Percentiles rank a stretch among this genome's conserved stretches.
Evolutionary conservation across 2,113 vertebrate species (phyloP).

Genomic region (Struthio camelus): DNA sequence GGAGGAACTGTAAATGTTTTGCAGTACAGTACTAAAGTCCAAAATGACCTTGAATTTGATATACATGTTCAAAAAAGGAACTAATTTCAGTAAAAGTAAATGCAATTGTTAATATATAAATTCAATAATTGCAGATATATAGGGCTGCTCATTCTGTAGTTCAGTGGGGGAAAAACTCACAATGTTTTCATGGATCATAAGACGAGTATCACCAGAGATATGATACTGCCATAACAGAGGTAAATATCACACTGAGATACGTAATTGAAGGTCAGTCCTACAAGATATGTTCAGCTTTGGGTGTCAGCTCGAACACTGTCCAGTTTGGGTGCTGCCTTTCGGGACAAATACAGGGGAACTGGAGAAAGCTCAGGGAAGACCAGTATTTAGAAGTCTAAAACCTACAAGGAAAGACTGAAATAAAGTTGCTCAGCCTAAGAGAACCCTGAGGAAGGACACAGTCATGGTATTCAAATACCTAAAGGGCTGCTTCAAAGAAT

Average conservation of each 20-base stretch:
- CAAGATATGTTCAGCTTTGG: background rate
- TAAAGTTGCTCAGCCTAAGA: background rate
- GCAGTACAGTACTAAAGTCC: background rate
- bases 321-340: background rate
- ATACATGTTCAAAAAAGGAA: background rate
- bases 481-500: background rate
- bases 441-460: fast-evolving
- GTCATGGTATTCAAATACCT: background rate
- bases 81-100: background rate
- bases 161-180: background rate
- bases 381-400: background rate
- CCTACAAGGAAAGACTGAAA: background rate
- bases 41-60: background rate
- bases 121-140: background rate
- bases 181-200: background rate
- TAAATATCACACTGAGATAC: background rate
- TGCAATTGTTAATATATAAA: background rate
- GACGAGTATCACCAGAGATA: background rate
- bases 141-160: background rate
- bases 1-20: background rate
- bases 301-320: background rate
- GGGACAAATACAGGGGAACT: background rate
- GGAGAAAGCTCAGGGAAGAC: fast-evolving
- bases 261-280: background rate
- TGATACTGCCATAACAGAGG: background rate